Evolutionary conservation across 2,113 vertebrate genomes (phyloP).

Genomic region (human (Homo sapiens)): GRCh38 chr13:103908501-103909000

Average conservation of each 20-base stretch:
- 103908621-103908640: neutral
- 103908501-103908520: neutral
- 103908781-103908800: slow-evolving; percentile 27
- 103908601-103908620: neutral
- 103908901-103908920: slow-evolving; percentile 57
- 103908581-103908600: neutral
- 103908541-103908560: neutral
- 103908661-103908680: neutral
- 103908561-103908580: neutral
- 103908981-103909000: neutral
- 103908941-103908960: too few relatives aligned
- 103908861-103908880: slow-evolving; percentile 54
- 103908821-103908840: slow-evolving; percentile 60
- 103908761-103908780: neutral
- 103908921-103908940: neutral
- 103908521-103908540: neutral
- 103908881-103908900: slow-evolving; percentile 60
- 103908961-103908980: too few relatives aligned
- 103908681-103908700: neutral
- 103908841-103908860: slow-evolving; percentile 72
- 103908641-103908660: neutral
- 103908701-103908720: neutral
- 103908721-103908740: neutral
- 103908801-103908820: neutral
- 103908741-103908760: neutral